Evolutionary conservation across 2,888 invertebrate species (phyloP), one percentile per base, ranked within the genome.

Genomic region (Silvanus unidentatus): DNA sequence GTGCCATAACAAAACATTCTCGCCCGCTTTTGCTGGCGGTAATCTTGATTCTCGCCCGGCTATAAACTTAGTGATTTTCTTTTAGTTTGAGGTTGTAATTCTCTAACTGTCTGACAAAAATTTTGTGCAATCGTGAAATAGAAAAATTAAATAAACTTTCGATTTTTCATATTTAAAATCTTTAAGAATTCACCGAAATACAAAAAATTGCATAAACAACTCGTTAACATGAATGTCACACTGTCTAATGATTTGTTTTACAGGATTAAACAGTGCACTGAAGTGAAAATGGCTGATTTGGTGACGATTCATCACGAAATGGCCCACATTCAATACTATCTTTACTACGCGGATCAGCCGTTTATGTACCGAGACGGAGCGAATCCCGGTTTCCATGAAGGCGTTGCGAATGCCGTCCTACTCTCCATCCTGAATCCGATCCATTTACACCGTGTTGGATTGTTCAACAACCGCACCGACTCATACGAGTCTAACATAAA

Each of bases 381-480:
- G 0, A 85, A 90, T 64, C 88, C 90, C 55, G 89, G 88, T 5
- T 91, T 91, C 64, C 89, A 91, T 60, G 91, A 91, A 68, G 91
- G 88, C 0, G 77, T 91, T 0, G 86, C 91, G 0, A 90, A 90
- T 62, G 84, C 88, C 0, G 79, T 91, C 16, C 78, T 82, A 0
- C 72, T 92, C 9, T 89, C 88, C 0, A 83, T 88, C 0, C 80
- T 82, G 59, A 90, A 88, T 32, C 79, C 89, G 0, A 78, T 78
- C 11, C 90, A 92, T 69, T 73, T 91, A 11, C 80, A 83, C 44
- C 73, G 83, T 59, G 78, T 86, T 38, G 88, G 88, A 1, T 76
- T 91, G 22, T 78, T 82, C 51, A 78, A 81, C 49, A 82, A 85
- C 54, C 76, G 75, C 34, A 78, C 79, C 16, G 79, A 82, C 48